A percentile compares a stretch with the other conserved stretches of the same genome.
Evolutionary conservation across 2,113 vertebrate species (phyloP).

Genomic region (Calidris pugnax): DNA sequence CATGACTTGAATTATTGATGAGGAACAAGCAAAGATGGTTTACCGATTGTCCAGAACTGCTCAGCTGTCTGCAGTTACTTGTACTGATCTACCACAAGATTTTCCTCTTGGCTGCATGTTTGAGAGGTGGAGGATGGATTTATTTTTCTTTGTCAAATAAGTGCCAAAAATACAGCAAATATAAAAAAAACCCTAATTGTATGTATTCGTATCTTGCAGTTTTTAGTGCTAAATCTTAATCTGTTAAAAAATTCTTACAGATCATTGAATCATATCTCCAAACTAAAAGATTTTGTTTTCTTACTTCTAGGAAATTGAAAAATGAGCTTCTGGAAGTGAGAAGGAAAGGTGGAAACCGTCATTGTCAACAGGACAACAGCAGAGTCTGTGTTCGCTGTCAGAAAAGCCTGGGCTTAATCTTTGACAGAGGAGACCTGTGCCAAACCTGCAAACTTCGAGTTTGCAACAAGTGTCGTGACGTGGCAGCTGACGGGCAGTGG

Average conservation of each 20-base stretch:
- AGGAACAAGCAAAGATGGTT: not conserved
- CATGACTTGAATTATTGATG: not conserved
- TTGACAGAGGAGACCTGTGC: conserved; percentile 88
- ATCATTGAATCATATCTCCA: not conserved
- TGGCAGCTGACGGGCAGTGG: conserved; percentile 73
- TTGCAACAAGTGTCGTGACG: conserved; percentile 81
- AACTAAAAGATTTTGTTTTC: not conserved
- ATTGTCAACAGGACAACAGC: conserved; percentile 73
- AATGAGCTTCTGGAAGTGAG: conserved; percentile 93
- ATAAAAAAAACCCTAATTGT: not conserved
- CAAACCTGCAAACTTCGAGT: conserved; percentile 82
- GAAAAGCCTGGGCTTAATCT: conserved; percentile 87
- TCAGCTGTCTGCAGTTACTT: not conserved
- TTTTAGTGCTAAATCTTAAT: not conserved
- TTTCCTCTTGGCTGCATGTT: not conserved
- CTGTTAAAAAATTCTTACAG: not conserved
- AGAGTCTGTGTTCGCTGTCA: conserved; percentile 88
- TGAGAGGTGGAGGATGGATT: not conserved
- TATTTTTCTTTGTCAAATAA: not conserved
- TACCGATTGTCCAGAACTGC: not conserved
- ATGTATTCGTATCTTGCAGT: not conserved
- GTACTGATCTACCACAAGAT: not conserved
- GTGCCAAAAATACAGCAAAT: not conserved
- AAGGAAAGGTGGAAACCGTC: conserved; percentile 77
- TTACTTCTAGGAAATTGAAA: conserved; percentile 85